Evolutionary conservation across 2,113 vertebrate species (phyloP), one percentile per base, ranked within the genome.

Genomic region (Hyaena hyaena): DNA sequence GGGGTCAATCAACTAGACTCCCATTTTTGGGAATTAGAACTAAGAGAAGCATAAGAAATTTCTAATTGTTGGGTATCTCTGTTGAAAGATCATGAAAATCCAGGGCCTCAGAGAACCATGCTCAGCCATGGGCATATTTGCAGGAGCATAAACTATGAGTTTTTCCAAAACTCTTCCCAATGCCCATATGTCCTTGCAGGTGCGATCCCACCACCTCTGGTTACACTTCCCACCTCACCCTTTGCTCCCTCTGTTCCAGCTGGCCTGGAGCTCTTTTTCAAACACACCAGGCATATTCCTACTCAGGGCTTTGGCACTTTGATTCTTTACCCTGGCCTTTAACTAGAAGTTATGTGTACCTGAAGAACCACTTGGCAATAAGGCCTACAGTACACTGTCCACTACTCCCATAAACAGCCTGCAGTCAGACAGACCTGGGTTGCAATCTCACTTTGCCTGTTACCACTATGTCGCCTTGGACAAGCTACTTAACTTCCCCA

Each of bases 301-400:
- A 61, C 68, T 10, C 81, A 31, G 39, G 55, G 16, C 55, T 10
- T n/a, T 33, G 80, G 39, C 39, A 28, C 31, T 31, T 45, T 21
- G 68, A 31, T 4, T 65, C 53, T 31, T 55, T 28, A 3, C 28
- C 21, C 5, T 24, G 63, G 11, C 65, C 58, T 58, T 76, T 12
- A 63, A 66, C 6, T 7, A 58, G 33, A 74, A 82, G 61, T 66
- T 55, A 11, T 10, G 24, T 81, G 10, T 9, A 16, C 12, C 4
- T 3, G 39, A 45, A 28, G 53, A 61, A 82, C 26, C 7, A 21
- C 8, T 28, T 6, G 69, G 50, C 7, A 69, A 19, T 15, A 23
- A 61, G 23, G 5, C 0, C 0, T n/a, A 11, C 0, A 0, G 31
- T 39, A 21, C 21, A 19, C 35, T n/a, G 0, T 26, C 53, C 16